Percentiles rank a stretch among this genome's conserved stretches.
These are phyloP conservation scores for Stenchaetothrips biformis DNA, from an alignment of 2,888 invertebrate species.

Conservation along the genomic window DNA sequence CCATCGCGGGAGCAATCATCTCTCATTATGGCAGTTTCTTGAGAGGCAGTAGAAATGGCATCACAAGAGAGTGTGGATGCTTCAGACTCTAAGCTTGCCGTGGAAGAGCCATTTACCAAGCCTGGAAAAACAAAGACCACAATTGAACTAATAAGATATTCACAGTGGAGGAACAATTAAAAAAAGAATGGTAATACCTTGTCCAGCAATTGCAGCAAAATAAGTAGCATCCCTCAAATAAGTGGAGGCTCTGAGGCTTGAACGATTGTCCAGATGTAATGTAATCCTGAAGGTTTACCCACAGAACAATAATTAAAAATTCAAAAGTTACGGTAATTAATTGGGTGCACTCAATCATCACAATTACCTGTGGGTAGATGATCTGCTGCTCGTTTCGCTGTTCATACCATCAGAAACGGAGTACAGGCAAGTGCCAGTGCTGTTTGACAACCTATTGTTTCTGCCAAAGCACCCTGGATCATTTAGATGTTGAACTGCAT, in stretches of 20 bases:
- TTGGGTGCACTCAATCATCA: no score
- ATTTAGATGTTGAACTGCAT: constrained; percentile 43
- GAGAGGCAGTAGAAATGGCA: constrained; percentile 54
- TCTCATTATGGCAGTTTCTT: constrained; percentile 56
- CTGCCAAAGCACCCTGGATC: neutral
- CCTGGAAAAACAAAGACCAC: constrained; percentile 45
- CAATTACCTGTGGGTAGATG: neutral
- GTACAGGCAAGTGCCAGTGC: constrained; percentile 54
- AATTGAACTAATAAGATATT: constrained; percentile 28
- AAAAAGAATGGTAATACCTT: constrained; percentile 46
- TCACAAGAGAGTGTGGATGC: constrained; percentile 63
- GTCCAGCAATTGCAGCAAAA: constrained; percentile 66
- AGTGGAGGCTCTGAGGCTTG: constrained; percentile 62
- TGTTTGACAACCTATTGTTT: constrained; percentile 53
- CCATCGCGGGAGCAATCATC: constrained; percentile 41
- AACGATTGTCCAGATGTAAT: constrained; percentile 66
- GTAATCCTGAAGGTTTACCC: constrained; percentile 53
- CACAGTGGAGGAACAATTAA: constrained; percentile 30
- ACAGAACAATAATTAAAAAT: neutral
- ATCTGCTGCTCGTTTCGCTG: constrained; percentile 8
- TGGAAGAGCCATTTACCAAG: constrained; percentile 64
- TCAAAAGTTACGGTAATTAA: neutral
- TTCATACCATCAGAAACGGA: neutral
- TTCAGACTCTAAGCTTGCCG: constrained; percentile 68
- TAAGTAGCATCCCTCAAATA: constrained; percentile 72